phyloP scores from a whole-genome alignment of 2,113 vertebrate genomes.

The Brachyhypopomus gauderio region DNA sequence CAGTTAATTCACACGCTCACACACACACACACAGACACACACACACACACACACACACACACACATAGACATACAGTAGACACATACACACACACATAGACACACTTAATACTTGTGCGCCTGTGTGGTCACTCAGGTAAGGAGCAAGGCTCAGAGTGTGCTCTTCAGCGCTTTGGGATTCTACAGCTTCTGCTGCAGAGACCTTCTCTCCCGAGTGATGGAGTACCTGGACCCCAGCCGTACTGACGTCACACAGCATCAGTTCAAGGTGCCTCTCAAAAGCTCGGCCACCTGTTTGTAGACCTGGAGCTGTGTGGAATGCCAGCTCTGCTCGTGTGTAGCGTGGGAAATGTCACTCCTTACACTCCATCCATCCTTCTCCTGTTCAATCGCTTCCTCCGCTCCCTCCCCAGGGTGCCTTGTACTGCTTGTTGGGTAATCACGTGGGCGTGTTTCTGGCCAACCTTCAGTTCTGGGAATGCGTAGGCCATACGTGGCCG shows the following conservation, averaged over 20 bases:
- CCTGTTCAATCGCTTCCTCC: slow-evolving; percentile 3
- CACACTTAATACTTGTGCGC: too few relatives aligned
- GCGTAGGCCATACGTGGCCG: slow-evolving; percentile 92
- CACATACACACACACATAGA: too few relatives aligned
- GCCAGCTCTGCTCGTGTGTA: too few relatives aligned
- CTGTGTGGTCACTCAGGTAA: slow-evolving; percentile 76
- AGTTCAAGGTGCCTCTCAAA: slow-evolving; percentile 90
- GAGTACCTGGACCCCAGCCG: slow-evolving; percentile 84
- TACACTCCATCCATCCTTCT: neutral
- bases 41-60: too few relatives aligned
- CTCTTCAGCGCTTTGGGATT: slow-evolving; percentile 92
- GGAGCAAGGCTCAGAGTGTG: slow-evolving; percentile 91
- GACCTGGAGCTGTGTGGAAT: neutral
- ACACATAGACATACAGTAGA: too few relatives aligned
- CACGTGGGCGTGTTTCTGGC: slow-evolving; percentile 90
- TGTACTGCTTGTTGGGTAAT: slow-evolving; percentile 96
- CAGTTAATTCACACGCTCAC: neutral
- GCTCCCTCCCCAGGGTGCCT: slow-evolving; percentile 82
- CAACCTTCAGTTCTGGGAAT: slow-evolving; percentile 97
- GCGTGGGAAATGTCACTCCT: too few relatives aligned
- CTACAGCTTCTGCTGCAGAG: slow-evolving; percentile 96
- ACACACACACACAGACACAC: neutral
- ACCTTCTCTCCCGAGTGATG: slow-evolving; percentile 91
- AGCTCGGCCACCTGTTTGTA: neutral
- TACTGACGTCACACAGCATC: slow-evolving; percentile 86